A percentile compares a stretch with the other conserved stretches of the same genome.
Conservation (phyloP, 1,140 invertebrate species). For the Galleria mellonella region DNA sequence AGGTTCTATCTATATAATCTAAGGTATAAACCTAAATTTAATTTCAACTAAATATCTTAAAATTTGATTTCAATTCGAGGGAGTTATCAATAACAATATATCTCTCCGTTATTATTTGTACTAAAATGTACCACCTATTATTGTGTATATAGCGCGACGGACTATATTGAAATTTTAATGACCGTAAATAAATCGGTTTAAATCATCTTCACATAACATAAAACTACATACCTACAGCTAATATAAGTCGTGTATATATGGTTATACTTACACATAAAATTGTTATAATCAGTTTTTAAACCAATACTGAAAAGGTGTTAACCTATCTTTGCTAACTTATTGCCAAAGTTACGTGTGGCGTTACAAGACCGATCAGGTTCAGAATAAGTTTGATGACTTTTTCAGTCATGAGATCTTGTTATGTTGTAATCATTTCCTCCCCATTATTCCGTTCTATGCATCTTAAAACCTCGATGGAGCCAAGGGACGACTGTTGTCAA, state of each 20-base stretch:
- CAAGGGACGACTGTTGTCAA: slow-evolving; percentile 34
- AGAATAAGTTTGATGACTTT: slow-evolving; percentile 18
- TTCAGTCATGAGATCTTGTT: slow-evolving; percentile 10
- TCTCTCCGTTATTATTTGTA: too few relatives aligned
- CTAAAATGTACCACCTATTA: too few relatives aligned
- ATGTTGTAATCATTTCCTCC: not conserved
- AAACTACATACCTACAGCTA: slow-evolving; percentile 60
- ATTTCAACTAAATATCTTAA: too few relatives aligned
- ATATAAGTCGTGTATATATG: slow-evolving; percentile 60
- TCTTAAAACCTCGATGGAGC: too few relatives aligned
- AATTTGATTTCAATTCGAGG: too few relatives aligned
- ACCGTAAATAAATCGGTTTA: too few relatives aligned
- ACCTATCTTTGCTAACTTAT: slow-evolving; percentile 59
- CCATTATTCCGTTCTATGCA: too few relatives aligned
- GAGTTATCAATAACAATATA: too few relatives aligned
- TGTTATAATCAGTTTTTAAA: slow-evolving; percentile 53
- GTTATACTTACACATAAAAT: slow-evolving; percentile 45
- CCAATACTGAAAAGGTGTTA: slow-evolving; percentile 67
- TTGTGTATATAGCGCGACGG: too few relatives aligned
- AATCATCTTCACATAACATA: slow-evolving; percentile 26
- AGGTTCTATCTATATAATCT: too few relatives aligned
- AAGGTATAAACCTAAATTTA: too few relatives aligned
- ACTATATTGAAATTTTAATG: too few relatives aligned
- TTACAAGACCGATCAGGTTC: slow-evolving; percentile 12
- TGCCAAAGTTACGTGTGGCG: slow-evolving; percentile 50